Base-by-base conservation (phyloP, 2,797 vertebrate species). In the Calcarius lapponicus region DNA sequence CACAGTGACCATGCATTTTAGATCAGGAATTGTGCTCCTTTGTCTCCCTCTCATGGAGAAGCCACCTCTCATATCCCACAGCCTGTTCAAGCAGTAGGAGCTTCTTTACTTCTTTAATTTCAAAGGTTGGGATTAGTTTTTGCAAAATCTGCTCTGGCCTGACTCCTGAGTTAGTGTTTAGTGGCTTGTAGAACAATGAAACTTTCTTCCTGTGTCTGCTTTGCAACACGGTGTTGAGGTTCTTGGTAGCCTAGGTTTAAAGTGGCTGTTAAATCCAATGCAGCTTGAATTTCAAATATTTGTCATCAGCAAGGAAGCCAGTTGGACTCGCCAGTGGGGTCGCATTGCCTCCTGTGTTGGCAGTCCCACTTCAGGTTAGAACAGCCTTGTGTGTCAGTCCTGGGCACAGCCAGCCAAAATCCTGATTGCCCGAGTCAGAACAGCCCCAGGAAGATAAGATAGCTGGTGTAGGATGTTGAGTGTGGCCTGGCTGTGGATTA, bases 281-380 rank as follows among this genome's bases (percentile, higher is more conserved):
- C 17, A 45, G 7, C 24, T 72, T n/a, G 31, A 74, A 34, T 92
- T 78, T 71, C 43, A 43, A 2, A 58, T 3, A 0, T 50, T 13
- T 0, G 2, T 24, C n/a, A 38, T 50, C 32, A 40, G 2, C 22
- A 20, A 7, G 7, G 24, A 69, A 79, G 34, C n/a, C 17, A 22
- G 32, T 6, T 80, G 61, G 54, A 28, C 11, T 75, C 69, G 20
- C 26, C 2, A 2, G 34, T 32, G 32, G 28, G 50, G 38, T 80
- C 31, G 4, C 0, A 0, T 54, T 72, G 32, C 34, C 17, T 69
- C 1, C 38, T n/a, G 50, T 32, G 54, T 36, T 79, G 58, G 13
- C 36, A 45, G 29, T 38, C 10, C 21, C n/a, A 6, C 26, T 13
- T 16, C 32, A 47, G 11, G 7, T 47, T 54, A 32, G 62, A 28